Evolutionary conservation across 92 coral and sea anemone species (phyloP), one percentile per base, ranked within the genome.

Genomic region (Parazoanthus swiftii): DNA sequence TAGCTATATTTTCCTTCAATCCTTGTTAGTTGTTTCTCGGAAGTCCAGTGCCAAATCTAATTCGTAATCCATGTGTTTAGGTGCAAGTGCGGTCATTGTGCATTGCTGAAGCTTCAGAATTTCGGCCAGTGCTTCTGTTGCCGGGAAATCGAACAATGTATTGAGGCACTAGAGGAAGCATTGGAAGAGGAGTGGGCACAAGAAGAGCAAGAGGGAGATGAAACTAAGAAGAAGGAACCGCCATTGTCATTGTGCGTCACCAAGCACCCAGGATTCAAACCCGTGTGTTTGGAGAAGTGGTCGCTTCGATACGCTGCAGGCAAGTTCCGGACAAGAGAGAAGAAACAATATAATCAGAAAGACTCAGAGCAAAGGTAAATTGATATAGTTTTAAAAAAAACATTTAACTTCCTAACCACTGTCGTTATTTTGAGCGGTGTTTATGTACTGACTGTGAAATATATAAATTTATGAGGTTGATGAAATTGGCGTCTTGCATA

Each of bases 361-460:
- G 85, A 80, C 85, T 80, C 85, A 36, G 85, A 80, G 85, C 85
- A 80, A 56, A 80, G 85, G 85, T 80, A 80, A 80, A 5, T 58
- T 33, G 70, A 50, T 25, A 51, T 51, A 80, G 46, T n/a, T 80
- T 51, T 21, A 54, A n/a, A 54, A 80, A 80, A 54, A 80, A 54
- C 39, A 56, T 54, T 56, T 13, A 10, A 80, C 25, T 80, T 48
- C 70, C 39, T 80, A 11, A 56, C 46, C 11, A 56, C 44, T 29
- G 29, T 80, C 84, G 71, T 80, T 43, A 80, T 80, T 80, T 80
- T 80, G 84, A 80, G 25, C 84, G 46, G 23, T 77, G 81, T 77
- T 43, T 77, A 39, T 44, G 81, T 51, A 80, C 46, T 80, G 65
- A 44, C 65, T 79, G 67, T 79, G 82, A 78, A 78, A 66, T 13